Evolutionary conservation across 2,888 invertebrate genomes (phyloP), one percentile per base, ranked within the genome.

Genomic region (Orthosia incerta): DNA sequence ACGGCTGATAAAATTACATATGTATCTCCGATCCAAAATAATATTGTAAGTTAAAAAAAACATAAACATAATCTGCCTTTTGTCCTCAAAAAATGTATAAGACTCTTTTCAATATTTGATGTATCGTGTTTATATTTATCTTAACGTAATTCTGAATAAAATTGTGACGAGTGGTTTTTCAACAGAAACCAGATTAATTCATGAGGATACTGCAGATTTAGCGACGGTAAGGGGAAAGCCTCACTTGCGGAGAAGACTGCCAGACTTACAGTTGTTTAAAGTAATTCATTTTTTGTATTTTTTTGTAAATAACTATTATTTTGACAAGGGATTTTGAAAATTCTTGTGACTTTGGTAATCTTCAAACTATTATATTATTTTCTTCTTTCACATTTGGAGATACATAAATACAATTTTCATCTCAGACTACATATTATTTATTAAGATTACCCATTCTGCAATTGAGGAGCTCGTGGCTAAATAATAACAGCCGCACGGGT

Each of bases 111-210:
- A 57, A 13, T 45, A 18, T 60, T 45, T 46, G 16, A 31, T 61
- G 15, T 48, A 66, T 59, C 5, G n/a, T 59, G 51, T 59, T 46
- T 57, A 74, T 60, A 68, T 39, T 39, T 55, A n/a, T 68, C 51
- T 39, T 57, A 50, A 57, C 18, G 26, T 51, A 67, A 26, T 77
- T 50, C 18, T 48, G 20, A 74, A 71, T 61, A 60, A 61, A 80
- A 77, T 70, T 80, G 71, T 59, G 50, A 51, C 13, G 61, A 80
- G 74, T 70, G 81, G 81, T 77, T 84, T 67, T 45, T 46, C 59
- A 48, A 48, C 69, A 46, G 23, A 67, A 80, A 64, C 82, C 55
- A 68, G 82, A 82, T 82, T 84, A 82, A 82, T 84, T 77, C 71
- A 31, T 67, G 64, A 77, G 69, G 66, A 80, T 80, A 53, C 16